Percentiles rank a stretch among this genome's conserved stretches.
Evolutionary conservation across 2,113 vertebrate genomes (phyloP).

Genomic region (Sprattus sprattus): DNA sequence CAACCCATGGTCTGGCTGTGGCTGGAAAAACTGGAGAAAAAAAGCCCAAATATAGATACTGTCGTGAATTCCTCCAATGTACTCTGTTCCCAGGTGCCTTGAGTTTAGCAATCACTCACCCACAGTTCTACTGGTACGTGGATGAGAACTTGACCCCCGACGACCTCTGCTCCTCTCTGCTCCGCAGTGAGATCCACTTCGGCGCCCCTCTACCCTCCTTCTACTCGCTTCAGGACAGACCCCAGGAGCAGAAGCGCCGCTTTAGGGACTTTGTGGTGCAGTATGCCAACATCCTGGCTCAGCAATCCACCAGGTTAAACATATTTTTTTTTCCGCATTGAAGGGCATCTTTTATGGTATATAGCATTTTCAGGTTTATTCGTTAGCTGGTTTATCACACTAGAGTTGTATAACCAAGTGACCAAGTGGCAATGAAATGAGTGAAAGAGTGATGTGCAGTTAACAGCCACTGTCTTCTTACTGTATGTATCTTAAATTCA

Average conservation of each 20-base stretch:
- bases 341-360: no score
- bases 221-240: conserved; percentile 88
- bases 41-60: not conserved
- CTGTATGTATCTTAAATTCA: not conserved
- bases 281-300: conserved; percentile 87
- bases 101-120: conserved; percentile 94
- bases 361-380: no score
- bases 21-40: not conserved
- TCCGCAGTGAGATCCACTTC: conserved; percentile 92
- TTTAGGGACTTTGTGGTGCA: conserved; percentile 93
- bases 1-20: not conserved
- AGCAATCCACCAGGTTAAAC: conserved; percentile 89
- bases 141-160: conserved; percentile 88
- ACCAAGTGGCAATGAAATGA: not conserved
- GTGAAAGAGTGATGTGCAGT: not conserved
- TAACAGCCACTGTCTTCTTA: not conserved
- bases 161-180: conserved; percentile 85
- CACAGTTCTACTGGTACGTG: conserved; percentile 97
- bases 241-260: conserved; percentile 84
- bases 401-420: not conserved
- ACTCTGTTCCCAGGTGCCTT: conserved; percentile 77
- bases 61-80: conserved; percentile 15
- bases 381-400: no score
- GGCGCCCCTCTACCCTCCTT: conserved; percentile 89
- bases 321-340: not conserved